phyloP scores from a whole-genome alignment of 2,797 vertebrate species.

The Clarias laeviceps region DNA sequence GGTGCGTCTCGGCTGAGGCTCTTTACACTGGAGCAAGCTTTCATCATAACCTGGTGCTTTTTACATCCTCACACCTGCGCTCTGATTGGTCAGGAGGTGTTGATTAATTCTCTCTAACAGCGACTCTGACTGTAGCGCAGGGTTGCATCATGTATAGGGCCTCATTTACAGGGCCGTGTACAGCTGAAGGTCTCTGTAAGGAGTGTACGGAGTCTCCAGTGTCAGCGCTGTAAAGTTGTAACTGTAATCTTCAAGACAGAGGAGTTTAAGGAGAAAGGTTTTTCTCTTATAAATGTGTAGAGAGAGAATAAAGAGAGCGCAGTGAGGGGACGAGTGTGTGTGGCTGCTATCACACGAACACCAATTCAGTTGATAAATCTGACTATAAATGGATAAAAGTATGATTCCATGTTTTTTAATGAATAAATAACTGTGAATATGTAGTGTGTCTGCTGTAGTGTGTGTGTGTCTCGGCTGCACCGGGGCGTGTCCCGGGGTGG shows the following conservation, averaged over 20 bases:
- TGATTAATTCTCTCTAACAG: background rate
- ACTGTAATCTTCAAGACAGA: background rate
- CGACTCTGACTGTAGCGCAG: background rate
- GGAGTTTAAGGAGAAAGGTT: background rate
- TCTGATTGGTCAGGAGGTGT: background rate
- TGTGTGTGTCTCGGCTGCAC: background rate
- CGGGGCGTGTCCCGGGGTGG: background rate
- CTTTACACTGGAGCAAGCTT: background rate
- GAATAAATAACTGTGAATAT: background rate
- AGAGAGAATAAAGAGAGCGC: background rate
- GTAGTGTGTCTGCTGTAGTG: too few relatives aligned
- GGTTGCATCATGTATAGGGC: background rate
- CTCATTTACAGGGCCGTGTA: background rate
- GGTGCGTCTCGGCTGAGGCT: slow-evolving; percentile 15
- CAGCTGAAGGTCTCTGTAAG: background rate
- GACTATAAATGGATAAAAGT: background rate
- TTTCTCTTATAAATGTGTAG: background rate
- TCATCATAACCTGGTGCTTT: background rate
- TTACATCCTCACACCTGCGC: background rate
- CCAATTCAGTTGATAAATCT: background rate
- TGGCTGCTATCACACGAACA: background rate
- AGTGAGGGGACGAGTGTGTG: background rate
- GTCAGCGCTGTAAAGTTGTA: background rate
- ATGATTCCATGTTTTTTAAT: background rate
- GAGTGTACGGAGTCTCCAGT: slow-evolving; percentile 2